Evolutionary conservation across 2,888 invertebrate genomes (phyloP), one percentile per base, ranked within the genome.

Genomic region (Platerodrilus igneus): DNA sequence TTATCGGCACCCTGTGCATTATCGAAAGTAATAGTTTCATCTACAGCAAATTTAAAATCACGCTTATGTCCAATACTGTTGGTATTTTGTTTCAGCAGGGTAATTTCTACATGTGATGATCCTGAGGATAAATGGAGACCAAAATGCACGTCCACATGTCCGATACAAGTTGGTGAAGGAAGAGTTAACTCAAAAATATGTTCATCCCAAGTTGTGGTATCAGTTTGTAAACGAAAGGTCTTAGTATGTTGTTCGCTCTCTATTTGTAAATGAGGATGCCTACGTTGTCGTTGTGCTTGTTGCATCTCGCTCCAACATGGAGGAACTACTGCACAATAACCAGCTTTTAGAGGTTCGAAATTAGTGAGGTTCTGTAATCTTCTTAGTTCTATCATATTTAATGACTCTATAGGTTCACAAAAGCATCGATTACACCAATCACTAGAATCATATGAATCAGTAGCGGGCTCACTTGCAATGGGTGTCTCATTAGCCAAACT

Each of bases 271-370:
- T 83, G 81, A 1, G 92, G 89, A 64, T 92, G 88, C 20, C 89
- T 80, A 10, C 93, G 74, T 55, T 92, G 90, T 40, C 91, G 79
- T 62, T 92, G 91, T 3, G 91, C 90, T 48, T 92, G 92, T 53
- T 92, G 89, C 56, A 93, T 77, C 65, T 93, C 92, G 50, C 84
- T 86, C 94, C 94, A 94, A 66, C 92, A 93, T 3, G 90, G 84
- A 0, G 93, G 91, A 2, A 92, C 90, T 9, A 90, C 91, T 0
- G 91, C 90, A 34, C 86, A 82, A 63, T 89, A 93, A 1, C 79
- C 70, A 1, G 78, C 77, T 52, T 76, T 76, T 38, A 80, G 66
- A 46, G 77, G 76, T 57, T 88, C 87, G 58, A 87, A 87, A 47
- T 82, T 79, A 2, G 86, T 88, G 37, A 93, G 67, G 22, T 79